Evolutionary conservation across 2,888 invertebrate genomes (phyloP).

Genomic region (Selenia dentaria): DNA sequence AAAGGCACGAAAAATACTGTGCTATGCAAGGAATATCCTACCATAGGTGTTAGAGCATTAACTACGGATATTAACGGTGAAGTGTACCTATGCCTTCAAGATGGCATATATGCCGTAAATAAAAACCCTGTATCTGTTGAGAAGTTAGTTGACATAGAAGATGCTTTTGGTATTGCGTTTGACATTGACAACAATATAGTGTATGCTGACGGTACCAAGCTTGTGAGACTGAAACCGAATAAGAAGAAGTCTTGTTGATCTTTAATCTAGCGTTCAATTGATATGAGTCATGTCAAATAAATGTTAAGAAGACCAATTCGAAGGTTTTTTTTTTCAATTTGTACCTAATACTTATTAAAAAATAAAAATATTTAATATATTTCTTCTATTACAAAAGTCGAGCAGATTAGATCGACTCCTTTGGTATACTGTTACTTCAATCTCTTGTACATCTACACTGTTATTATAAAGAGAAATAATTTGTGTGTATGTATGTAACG

Average conservation of each 20-base stretch:
- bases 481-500: too few species aligned
- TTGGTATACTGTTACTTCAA: too few species aligned
- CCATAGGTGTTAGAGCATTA: conserved; percentile 51
- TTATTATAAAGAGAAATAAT: too few species aligned
- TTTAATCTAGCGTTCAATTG: not conserved
- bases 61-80: conserved; percentile 54
- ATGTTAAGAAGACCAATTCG: too few species aligned
- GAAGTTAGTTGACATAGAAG: conserved; percentile 49
- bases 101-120: conserved; percentile 58
- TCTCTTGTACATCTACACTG: too few species aligned
- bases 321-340: too few species aligned
- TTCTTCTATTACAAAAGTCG: too few species aligned
- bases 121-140: conserved; percentile 43
- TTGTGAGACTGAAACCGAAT: conserved; percentile 48
- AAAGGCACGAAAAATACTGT: conserved; percentile 56
- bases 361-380: too few species aligned
- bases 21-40: conserved; percentile 38
- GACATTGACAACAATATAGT: conserved; percentile 65
- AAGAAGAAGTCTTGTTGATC: conserved; percentile 41
- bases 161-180: conserved; percentile 65
- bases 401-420: too few species aligned
- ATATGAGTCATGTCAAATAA: conserved; percentile 1
- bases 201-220: conserved; percentile 52
- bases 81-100: conserved; percentile 51
- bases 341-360: too few species aligned